A percentile compares a stretch with the other conserved stretches of the same genome.
Conservation (phyloP, 2,797 vertebrate species). For the Leptodactylus fallax region DNA sequence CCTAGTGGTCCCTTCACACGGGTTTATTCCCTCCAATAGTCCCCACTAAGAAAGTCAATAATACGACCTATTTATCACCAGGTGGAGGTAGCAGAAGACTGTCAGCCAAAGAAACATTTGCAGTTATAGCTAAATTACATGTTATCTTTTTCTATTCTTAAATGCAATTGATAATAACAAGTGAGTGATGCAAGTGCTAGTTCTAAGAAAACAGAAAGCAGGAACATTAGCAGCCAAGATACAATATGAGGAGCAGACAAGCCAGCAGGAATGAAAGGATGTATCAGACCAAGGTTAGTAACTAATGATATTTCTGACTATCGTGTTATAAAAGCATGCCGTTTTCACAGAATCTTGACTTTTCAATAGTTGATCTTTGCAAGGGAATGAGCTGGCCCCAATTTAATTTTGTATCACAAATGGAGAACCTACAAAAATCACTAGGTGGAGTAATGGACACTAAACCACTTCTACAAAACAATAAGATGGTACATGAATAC, state of each 20-base stretch:
- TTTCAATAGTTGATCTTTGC: background rate
- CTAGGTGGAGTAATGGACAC: background rate
- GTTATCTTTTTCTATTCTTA: background rate
- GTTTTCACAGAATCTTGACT: background rate
- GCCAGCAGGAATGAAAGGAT: slow-evolving; percentile 3
- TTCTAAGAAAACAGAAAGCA: background rate
- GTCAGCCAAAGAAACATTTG: background rate
- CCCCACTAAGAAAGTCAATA: too few relatives aligned
- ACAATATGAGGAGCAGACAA: background rate
- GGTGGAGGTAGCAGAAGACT: background rate
- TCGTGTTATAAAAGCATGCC: slow-evolving; percentile 9
- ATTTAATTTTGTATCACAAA: background rate
- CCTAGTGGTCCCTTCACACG: too few relatives aligned
- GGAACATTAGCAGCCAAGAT: slow-evolving; percentile 1
- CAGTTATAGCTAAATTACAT: background rate
- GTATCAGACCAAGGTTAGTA: background rate
- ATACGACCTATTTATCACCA: too few relatives aligned
- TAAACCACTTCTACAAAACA: slow-evolving; percentile 15
- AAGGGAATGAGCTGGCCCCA: background rate
- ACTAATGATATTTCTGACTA: slow-evolving; percentile 26
- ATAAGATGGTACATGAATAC: slow-evolving; percentile 2
- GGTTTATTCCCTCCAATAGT: too few relatives aligned
- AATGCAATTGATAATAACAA: background rate
- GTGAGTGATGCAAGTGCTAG: background rate
- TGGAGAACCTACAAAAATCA: slow-evolving; percentile 4